These are phyloP conservation scores for Octodon degus DNA, from an alignment of 2,113 vertebrate genomes.

Conservation along the genomic window DNA sequence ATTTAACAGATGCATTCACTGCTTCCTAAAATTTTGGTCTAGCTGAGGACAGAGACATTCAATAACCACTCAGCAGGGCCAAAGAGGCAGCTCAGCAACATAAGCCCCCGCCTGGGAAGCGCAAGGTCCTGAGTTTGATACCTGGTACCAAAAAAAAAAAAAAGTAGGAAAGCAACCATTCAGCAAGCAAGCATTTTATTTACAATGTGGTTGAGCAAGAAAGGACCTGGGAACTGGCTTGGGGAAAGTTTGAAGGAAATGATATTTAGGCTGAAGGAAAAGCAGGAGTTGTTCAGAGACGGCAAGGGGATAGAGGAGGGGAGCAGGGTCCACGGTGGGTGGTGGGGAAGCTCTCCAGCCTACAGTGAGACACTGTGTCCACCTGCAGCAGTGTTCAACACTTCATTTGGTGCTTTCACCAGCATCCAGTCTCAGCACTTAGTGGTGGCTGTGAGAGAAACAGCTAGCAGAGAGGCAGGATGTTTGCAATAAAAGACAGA, in stretches of 20 bases:
- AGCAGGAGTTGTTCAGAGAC: neutral
- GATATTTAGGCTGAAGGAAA: neutral
- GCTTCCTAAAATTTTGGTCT: neutral
- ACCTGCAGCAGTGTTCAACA: neutral
- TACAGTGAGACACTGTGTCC: fast-evolving
- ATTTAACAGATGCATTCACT: neutral
- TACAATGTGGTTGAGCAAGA: constrained; percentile 16
- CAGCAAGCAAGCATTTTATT: neutral
- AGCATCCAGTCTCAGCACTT: neutral
- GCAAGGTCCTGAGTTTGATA: too few species aligned
- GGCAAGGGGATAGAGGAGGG: neutral
- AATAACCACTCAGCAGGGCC: neutral
- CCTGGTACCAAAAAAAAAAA: too few species aligned
- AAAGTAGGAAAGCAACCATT: neutral
- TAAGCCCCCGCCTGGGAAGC: too few species aligned
- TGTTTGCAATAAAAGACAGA: neutral
- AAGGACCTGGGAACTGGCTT: neutral
- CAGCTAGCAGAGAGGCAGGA: neutral
- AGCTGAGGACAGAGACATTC: neutral
- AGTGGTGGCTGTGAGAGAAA: neutral
- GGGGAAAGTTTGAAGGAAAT: neutral
- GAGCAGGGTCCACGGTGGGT: neutral
- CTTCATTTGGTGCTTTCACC: neutral
- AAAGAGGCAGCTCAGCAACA: too few species aligned
- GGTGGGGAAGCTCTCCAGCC: neutral